Evolutionary conservation across 2,888 invertebrate genomes (phyloP).

Genomic region (Erebia palarica): DNA sequence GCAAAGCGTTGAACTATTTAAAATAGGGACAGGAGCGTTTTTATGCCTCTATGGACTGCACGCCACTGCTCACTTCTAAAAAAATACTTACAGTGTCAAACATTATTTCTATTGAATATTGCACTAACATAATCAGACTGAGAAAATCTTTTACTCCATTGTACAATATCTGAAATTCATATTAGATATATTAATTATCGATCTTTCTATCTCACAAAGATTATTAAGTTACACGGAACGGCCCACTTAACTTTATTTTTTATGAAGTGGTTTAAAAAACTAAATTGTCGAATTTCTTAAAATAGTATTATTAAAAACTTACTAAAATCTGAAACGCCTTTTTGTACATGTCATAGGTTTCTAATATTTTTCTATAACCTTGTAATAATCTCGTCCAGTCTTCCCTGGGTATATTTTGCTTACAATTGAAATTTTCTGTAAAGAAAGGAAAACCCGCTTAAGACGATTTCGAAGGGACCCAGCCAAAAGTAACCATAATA

Average conservation of each 20-base stretch:
- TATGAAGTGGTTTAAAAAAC: too few species aligned
- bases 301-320: neutral
- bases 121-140: conserved; percentile 1
- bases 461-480: too few species aligned
- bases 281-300: neutral
- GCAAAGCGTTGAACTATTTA: too few species aligned
- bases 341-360: conserved; percentile 14
- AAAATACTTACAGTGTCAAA: conserved; percentile 12
- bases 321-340: conserved; percentile 5
- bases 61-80: neutral
- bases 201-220: too few species aligned
- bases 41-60: too few species aligned
- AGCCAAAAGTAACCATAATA: too few species aligned
- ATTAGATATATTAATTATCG: neutral
- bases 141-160: conserved; percentile 2
- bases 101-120: conserved; percentile 14
- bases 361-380: conserved; percentile 17
- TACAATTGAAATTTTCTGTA: neutral
- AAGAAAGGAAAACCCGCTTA: neutral
- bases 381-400: conserved; percentile 6
- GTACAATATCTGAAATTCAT: conserved; percentile 18
- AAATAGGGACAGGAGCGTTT: too few species aligned
- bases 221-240: too few species aligned
- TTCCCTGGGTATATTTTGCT: neutral
- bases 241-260: too few species aligned